These are phyloP conservation scores for Montipora sp. DNA, from an alignment of 64 coral and sea anemone genomes.

Conservation along the genomic window DNA sequence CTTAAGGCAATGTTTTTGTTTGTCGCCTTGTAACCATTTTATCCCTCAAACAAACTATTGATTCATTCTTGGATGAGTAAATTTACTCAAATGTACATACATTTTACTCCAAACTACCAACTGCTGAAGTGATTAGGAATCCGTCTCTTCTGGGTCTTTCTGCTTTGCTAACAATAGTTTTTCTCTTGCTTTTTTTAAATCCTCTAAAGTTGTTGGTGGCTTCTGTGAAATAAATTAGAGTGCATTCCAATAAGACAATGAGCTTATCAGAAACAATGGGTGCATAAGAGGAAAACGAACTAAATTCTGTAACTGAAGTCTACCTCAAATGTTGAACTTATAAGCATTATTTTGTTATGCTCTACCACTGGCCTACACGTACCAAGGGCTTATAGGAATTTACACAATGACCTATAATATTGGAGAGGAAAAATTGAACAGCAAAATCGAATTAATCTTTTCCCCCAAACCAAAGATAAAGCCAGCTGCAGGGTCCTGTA, in stretches of 20 bases:
- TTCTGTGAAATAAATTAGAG: slow-evolving; percentile 6
- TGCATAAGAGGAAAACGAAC: too few relatives aligned
- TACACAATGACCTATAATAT: too few relatives aligned
- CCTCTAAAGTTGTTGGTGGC: slow-evolving; percentile 67
- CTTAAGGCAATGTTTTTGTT: background rate
- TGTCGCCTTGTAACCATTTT: background rate
- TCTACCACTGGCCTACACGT: too few relatives aligned
- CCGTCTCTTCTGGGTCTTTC: background rate
- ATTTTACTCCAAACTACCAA: background rate
- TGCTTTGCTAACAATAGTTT: slow-evolving; percentile 49
- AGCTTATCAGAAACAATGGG: too few relatives aligned
- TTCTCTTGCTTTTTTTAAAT: slow-evolving; percentile 55
- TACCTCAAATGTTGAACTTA: too few relatives aligned
- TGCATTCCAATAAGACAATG: background rate
- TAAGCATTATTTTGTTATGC: too few relatives aligned
- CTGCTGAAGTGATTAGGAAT: background rate
- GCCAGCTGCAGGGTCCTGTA: too few relatives aligned
- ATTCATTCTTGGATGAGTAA: background rate
- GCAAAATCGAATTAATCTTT: too few relatives aligned
- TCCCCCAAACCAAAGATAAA: too few relatives aligned
- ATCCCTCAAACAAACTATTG: background rate
- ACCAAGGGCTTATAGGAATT: too few relatives aligned
- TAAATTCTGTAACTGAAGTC: too few relatives aligned
- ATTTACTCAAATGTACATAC: background rate
- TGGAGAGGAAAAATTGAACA: too few relatives aligned